A percentile compares a stretch with the other conserved stretches of the same genome.
Evolutionary conservation across 2,113 vertebrate genomes (phyloP).

Genomic region (Daphoenositta chrysoptera): DNA sequence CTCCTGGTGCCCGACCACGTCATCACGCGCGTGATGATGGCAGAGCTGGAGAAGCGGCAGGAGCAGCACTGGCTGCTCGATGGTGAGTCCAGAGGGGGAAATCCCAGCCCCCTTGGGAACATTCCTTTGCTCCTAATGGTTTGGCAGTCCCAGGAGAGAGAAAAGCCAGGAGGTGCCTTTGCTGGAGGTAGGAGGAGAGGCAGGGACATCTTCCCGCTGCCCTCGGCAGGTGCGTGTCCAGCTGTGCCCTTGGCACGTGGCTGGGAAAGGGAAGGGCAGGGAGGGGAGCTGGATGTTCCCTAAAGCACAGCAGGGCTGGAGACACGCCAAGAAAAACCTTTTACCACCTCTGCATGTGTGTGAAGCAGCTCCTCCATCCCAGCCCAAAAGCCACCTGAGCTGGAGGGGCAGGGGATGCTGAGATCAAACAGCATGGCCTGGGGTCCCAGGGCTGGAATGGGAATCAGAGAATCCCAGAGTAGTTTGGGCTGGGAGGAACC

Average conservation of each 20-base stretch:
- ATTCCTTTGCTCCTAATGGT: accelerated
- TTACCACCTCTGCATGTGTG: accelerated
- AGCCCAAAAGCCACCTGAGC: neutral
- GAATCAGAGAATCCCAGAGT: neutral
- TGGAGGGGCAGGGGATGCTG: neutral
- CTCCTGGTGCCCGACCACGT: slow-evolving; percentile 91
- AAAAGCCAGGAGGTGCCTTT: neutral
- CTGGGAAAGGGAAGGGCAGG: neutral
- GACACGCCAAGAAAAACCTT: neutral
- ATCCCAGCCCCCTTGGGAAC: neutral
- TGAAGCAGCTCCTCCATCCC: neutral
- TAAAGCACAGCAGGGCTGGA: neutral
- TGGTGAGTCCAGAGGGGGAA: slow-evolving; percentile 66
- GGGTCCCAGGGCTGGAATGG: neutral
- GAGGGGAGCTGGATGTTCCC: neutral
- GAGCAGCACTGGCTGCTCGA: slow-evolving; percentile 88
- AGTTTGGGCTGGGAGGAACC: neutral
- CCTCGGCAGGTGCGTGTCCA: accelerated
- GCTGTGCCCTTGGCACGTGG: accelerated
- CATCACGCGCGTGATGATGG: slow-evolving; percentile 85
- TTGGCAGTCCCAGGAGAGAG: neutral
- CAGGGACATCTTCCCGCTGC: neutral
- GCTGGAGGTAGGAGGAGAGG: neutral
- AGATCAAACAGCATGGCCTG: neutral
- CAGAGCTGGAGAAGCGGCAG: slow-evolving; percentile 80